Conservation (phyloP, 2,888 invertebrate species). For the Nebria salina region DNA sequence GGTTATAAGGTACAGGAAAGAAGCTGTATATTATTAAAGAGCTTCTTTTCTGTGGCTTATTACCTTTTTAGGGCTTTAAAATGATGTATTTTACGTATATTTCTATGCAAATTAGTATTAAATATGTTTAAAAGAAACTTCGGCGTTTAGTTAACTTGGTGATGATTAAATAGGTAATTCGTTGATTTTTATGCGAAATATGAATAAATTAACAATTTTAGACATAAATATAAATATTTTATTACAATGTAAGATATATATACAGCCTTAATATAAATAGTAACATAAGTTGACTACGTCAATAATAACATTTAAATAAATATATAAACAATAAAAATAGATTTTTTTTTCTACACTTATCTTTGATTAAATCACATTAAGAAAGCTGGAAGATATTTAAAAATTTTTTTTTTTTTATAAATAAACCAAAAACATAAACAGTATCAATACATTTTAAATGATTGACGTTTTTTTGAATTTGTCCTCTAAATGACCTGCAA, state of each 20-base stretch:
- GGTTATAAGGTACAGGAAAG: too few relatives aligned
- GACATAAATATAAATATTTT: slow-evolving; percentile 3
- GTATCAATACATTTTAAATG: too few relatives aligned
- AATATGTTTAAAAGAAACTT: too few relatives aligned
- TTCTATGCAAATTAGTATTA: too few relatives aligned
- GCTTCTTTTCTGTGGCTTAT: too few relatives aligned
- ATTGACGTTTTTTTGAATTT: slow-evolving; percentile 60
- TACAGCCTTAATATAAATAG: neutral
- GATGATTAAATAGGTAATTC: neutral
- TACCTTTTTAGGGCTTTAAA: too few relatives aligned
- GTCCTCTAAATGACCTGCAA: slow-evolving; percentile 70
- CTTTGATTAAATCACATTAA: slow-evolving; percentile 2
- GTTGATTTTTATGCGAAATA: neutral
- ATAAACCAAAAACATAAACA: slow-evolving; percentile 34
- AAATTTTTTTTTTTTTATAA: too few relatives aligned
- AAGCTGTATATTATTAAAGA: too few relatives aligned
- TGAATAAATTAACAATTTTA: neutral
- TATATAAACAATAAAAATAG: neutral
- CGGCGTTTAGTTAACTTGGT: neutral
- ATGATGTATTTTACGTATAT: too few relatives aligned
- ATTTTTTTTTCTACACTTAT: neutral
- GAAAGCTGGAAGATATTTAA: slow-evolving; percentile 10
- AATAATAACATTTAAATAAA: neutral
- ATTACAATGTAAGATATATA: slow-evolving; percentile 3
- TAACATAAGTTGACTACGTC: neutral